phyloP scores from a whole-genome alignment of 2,888 invertebrate genomes.

The Drosophila antonietae region DNA sequence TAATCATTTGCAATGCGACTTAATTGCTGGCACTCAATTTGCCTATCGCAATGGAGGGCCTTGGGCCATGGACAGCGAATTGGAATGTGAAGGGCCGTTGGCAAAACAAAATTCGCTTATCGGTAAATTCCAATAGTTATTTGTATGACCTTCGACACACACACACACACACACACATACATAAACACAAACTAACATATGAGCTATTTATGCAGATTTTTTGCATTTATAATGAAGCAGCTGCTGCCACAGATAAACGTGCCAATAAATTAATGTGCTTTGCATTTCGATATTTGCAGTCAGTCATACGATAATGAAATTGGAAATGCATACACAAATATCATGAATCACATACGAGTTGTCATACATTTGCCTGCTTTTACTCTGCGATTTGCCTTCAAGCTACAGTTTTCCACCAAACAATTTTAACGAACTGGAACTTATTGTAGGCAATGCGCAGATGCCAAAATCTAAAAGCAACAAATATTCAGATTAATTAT shows the following conservation, averaged over 20 bases:
- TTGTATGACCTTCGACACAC: slow-evolving; percentile 5
- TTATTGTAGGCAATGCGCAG: slow-evolving; percentile 66
- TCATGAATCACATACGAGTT: slow-evolving; percentile 19
- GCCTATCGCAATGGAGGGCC: slow-evolving; percentile 19
- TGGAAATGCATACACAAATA: slow-evolving; percentile 24
- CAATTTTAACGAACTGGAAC: slow-evolving; percentile 74
- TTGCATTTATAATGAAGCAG: slow-evolving; percentile 45
- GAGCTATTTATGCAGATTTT: slow-evolving; percentile 66
- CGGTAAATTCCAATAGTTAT: slow-evolving; percentile 43
- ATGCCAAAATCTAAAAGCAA: slow-evolving; percentile 44
- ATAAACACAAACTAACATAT: background rate
- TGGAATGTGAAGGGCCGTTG: slow-evolving; percentile 16
- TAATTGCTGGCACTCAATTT: slow-evolving; percentile 25
- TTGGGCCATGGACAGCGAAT: slow-evolving; percentile 10
- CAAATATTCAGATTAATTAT: slow-evolving; percentile 1
- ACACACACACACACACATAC: background rate
- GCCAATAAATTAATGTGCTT: slow-evolving; percentile 75
- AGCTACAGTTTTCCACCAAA: slow-evolving; percentile 54
- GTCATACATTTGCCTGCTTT: slow-evolving; percentile 18
- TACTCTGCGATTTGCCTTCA: slow-evolving; percentile 33
- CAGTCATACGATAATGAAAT: slow-evolving; percentile 47
- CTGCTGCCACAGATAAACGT: slow-evolving; percentile 68
- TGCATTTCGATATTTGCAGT: slow-evolving; percentile 70
- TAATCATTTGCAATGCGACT: slow-evolving; percentile 33
- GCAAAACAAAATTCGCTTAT: slow-evolving; percentile 55